A percentile compares a stretch with the other conserved stretches of the same genome.
phyloP scores from a whole-genome alignment of 1,140 invertebrate genomes.

The Zaprionus camerounensis region DNA sequence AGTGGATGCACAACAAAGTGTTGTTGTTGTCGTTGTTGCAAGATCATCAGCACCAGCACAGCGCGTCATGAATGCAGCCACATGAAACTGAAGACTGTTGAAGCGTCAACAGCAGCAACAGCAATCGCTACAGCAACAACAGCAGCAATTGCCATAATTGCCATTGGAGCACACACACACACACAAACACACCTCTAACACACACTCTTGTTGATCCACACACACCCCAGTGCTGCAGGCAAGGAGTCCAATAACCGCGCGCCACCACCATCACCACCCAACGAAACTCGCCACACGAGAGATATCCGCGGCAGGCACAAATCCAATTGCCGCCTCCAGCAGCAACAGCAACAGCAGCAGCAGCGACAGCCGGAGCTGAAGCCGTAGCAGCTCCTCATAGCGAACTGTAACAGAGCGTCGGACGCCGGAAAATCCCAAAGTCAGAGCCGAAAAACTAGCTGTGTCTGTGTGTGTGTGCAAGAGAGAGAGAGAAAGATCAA shows the following conservation, averaged over 20 bases:
- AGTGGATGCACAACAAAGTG: conserved; percentile 29
- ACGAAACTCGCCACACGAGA: conserved; percentile 77
- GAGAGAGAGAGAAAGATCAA: conserved; percentile 55
- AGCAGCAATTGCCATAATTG: conserved; percentile 80
- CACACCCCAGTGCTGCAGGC: conserved; percentile 31
- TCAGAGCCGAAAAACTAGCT: conserved; percentile 41
- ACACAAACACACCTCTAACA: conserved; percentile 2
- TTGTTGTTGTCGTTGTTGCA: conserved; percentile 46
- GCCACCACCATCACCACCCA: conserved; percentile 12
- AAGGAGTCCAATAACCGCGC: conserved; percentile 78
- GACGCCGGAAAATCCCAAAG: conserved; percentile 72
- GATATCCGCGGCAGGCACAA: conserved; percentile 81
- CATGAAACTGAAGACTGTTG: conserved; percentile 71
- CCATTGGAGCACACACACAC: conserved; percentile 64
- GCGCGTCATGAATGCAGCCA: conserved; percentile 68
- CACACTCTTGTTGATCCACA: conserved; percentile 17
- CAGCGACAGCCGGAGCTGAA: conserved; percentile 14
- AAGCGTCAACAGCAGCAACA: conserved; percentile 61
- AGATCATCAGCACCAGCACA: conserved; percentile 50
- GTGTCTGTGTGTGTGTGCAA: conserved; percentile 17
- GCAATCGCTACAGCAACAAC: conserved; percentile 64
- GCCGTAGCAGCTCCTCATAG: conserved; percentile 39
- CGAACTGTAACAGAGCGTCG: conserved; percentile 62
- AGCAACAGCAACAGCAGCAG: neutral
- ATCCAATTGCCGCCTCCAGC: conserved; percentile 34